phyloP scores from a whole-genome alignment of 2,888 invertebrate genomes.

The Phalera bucephala region DNA sequence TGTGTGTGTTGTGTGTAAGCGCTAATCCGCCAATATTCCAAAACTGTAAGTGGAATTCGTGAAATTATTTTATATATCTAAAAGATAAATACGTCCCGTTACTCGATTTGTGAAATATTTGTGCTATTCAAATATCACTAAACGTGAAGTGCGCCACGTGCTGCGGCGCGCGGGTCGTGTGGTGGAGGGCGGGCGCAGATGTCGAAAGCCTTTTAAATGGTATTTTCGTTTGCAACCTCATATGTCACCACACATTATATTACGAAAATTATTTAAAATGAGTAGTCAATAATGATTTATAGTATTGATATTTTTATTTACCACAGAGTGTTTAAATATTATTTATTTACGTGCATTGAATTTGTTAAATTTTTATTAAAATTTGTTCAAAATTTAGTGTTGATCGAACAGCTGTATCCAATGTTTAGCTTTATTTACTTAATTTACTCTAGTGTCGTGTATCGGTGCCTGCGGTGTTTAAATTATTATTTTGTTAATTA shows the following conservation, averaged over 20 bases:
- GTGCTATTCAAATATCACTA: background rate
- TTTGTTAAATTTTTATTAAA: conserved; percentile 15
- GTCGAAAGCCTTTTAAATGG: no score
- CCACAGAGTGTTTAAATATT: conserved; percentile 14
- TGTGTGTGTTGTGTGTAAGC: conserved; percentile 3
- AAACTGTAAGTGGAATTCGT: background rate
- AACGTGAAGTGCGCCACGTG: no score
- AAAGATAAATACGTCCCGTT: background rate
- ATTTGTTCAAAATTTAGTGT: conserved; percentile 24
- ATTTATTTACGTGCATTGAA: conserved; percentile 7
- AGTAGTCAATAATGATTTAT: no score
- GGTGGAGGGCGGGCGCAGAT: background rate
- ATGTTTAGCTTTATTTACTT: conserved; percentile 38
- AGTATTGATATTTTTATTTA: conserved; percentile 14
- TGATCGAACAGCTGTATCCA: conserved; percentile 33
- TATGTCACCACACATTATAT: background rate
- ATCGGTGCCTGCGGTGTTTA: conserved; percentile 13
- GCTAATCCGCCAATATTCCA: background rate
- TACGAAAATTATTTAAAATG: no score
- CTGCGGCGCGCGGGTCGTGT: background rate
- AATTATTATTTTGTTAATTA: conserved; percentile 27
- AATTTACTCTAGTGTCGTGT: conserved; percentile 13
- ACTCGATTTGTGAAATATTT: background rate
- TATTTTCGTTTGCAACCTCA: no score
- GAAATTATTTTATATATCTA: background rate